Conservation (phyloP, 2,797 vertebrate genomes). For the Tokudaia muenninki region DNA sequence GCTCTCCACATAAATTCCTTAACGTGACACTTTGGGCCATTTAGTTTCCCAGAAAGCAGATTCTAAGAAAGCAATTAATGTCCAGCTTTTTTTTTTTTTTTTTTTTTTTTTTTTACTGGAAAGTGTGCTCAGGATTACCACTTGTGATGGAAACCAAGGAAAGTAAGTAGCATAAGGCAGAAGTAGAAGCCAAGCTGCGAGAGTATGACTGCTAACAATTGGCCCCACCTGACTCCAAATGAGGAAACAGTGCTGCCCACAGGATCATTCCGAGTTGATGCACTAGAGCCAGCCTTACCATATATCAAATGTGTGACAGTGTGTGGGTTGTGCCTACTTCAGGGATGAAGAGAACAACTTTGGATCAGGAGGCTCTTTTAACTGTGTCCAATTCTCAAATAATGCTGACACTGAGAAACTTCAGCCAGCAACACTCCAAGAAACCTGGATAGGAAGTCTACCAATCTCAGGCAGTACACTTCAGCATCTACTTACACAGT, state of each 20-base stretch:
- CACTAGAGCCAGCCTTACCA: background rate
- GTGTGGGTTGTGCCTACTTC: background rate
- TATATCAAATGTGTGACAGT: background rate
- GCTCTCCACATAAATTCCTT: conserved; percentile 48
- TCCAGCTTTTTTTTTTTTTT: background rate
- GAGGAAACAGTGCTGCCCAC: background rate
- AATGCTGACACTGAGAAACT: background rate
- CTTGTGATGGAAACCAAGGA: background rate
- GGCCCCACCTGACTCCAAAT: background rate
- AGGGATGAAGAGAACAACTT: background rate
- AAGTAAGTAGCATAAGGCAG: background rate
- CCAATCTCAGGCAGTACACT: background rate
- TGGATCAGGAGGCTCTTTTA: background rate
- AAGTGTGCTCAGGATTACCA: background rate
- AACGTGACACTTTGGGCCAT: background rate
- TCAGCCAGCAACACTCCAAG: background rate
- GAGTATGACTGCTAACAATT: background rate
- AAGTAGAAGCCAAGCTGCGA: background rate
- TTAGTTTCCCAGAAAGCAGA: background rate
- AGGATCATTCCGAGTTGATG: background rate
- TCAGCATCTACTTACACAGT: background rate
- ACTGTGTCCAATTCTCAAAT: background rate
- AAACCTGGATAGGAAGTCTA: background rate
- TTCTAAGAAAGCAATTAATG: background rate
- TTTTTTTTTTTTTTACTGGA: background rate